A percentile compares a stretch with the other conserved stretches of the same genome.
Evolutionary conservation across 2,888 invertebrate genomes (phyloP).

Genomic region (Cremastinae sp.): DNA sequence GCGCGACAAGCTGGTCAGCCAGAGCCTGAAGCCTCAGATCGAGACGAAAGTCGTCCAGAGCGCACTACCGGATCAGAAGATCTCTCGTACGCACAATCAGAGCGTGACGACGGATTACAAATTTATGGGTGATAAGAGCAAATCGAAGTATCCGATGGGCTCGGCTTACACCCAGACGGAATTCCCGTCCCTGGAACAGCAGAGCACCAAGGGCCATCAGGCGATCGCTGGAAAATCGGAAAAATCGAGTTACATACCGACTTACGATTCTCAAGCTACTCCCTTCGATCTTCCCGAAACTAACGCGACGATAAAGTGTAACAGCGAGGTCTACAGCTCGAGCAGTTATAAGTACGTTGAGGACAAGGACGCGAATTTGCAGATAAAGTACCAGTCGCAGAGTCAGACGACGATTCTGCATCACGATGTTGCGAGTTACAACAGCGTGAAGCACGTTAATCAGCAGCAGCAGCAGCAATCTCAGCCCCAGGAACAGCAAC

Average conservation of each 20-base stretch:
- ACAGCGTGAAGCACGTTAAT: conserved; percentile 65
- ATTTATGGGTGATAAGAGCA: conserved; percentile 70
- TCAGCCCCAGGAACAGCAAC: conserved; percentile 50
- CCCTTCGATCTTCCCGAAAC: conserved; percentile 73
- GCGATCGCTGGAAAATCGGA: conserved; percentile 69
- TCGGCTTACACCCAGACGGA: conserved; percentile 75
- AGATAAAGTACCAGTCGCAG: conserved; percentile 75
- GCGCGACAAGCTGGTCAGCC: conserved; percentile 70
- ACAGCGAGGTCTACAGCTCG: conserved; percentile 72
- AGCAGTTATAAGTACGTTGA: conserved; percentile 75
- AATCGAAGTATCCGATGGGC: conserved; percentile 73
- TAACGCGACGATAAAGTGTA: conserved; percentile 71
- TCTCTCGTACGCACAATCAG: conserved; percentile 66
- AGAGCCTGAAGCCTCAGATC: conserved; percentile 59
- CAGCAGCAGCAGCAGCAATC: conserved; percentile 63
- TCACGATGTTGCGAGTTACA: conserved; percentile 69
- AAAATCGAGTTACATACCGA: conserved; percentile 73
- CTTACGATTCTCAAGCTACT: conserved; percentile 72
- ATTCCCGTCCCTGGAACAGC: conserved; percentile 71
- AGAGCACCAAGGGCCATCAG: conserved; percentile 68
- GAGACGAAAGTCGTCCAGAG: conserved; percentile 72
- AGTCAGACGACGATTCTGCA: conserved; percentile 69
- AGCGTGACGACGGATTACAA: conserved; percentile 69
- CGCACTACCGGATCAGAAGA: conserved; percentile 63
- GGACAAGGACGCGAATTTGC: conserved; percentile 69